phyloP scores from a whole-genome alignment of 2,888 invertebrate genomes.

The Dynastes tityus region DNA sequence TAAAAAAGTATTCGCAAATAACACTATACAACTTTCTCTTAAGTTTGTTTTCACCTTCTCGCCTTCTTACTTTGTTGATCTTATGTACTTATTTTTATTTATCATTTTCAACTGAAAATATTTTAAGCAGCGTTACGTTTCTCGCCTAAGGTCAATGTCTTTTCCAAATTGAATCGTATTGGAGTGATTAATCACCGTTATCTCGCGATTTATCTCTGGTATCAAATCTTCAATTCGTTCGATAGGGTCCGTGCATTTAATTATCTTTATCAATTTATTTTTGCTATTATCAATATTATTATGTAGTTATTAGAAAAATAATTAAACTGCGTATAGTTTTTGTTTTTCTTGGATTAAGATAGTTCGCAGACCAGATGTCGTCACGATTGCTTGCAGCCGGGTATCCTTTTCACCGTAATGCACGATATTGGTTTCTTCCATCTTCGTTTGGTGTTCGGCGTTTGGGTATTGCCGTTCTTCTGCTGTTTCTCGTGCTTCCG shows the following conservation, averaged over 20 bases:
- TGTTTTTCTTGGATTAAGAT: slow-evolving; percentile 27
- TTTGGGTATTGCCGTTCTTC: slow-evolving; percentile 66
- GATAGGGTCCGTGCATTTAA: neutral
- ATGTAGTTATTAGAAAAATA: slow-evolving; percentile 26
- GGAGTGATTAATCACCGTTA: neutral
- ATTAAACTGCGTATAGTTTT: slow-evolving; percentile 8
- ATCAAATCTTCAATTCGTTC: neutral
- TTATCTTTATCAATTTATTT: neutral
- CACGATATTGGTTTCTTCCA: slow-evolving; percentile 76
- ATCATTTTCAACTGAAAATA: no score
- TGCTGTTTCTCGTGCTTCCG: slow-evolving; percentile 66
- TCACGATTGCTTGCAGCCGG: slow-evolving; percentile 78
- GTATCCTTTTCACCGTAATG: slow-evolving; percentile 75
- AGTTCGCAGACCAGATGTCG: slow-evolving; percentile 56
- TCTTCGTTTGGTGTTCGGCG: slow-evolving; percentile 70
- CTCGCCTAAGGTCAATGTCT: neutral
- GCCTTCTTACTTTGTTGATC: neutral
- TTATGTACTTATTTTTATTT: neutral
- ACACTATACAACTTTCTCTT: slow-evolving; percentile 60
- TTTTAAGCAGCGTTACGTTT: neutral
- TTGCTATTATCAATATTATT: neutral
- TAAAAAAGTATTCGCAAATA: slow-evolving; percentile 61
- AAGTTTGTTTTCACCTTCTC: neutral
- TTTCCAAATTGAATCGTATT: neutral
- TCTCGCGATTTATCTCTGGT: neutral